These are phyloP conservation scores for Drosophila ustulata DNA, from an alignment of 2,888 invertebrate genomes.

Conservation along the genomic window DNA sequence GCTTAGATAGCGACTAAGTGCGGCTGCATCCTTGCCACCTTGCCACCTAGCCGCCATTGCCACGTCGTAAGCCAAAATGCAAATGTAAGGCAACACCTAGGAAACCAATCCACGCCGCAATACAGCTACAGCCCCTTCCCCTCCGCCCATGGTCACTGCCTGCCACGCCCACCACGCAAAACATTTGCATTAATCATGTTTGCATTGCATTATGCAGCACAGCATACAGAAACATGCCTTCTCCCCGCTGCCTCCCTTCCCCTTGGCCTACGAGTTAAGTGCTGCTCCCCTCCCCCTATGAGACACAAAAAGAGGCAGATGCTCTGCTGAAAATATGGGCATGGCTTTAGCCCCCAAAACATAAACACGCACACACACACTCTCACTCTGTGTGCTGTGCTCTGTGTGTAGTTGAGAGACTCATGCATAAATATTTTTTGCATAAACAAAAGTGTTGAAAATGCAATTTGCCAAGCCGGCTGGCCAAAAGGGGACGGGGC, in stretches of 20 bases:
- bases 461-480: constrained; percentile 67
- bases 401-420: constrained; percentile 28
- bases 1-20: constrained; percentile 75
- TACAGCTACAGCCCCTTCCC: not conserved
- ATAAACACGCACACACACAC: constrained; percentile 30
- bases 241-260: not conserved
- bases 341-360: constrained; percentile 48
- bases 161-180: constrained; percentile 72
- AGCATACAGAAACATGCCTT: constrained; percentile 51
- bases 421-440: constrained; percentile 78
- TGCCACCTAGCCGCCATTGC: not conserved
- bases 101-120: constrained; percentile 28
- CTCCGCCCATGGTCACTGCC: not conserved
- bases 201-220: constrained; percentile 78
- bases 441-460: constrained; percentile 80
- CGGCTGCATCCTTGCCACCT: constrained; percentile 60
- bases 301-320: constrained; percentile 26
- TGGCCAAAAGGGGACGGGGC: not conserved
- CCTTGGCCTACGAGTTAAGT: constrained; percentile 45
- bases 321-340: constrained; percentile 39
- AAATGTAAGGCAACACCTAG: constrained; percentile 75
- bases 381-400: constrained; percentile 14
- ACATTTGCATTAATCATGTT: constrained; percentile 81
- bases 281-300: constrained; percentile 32
- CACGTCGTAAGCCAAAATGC: constrained; percentile 71